These are phyloP conservation scores for Drosophila subpulchrella DNA, from an alignment of 1,140 invertebrate genomes.

Conservation along the genomic window DNA sequence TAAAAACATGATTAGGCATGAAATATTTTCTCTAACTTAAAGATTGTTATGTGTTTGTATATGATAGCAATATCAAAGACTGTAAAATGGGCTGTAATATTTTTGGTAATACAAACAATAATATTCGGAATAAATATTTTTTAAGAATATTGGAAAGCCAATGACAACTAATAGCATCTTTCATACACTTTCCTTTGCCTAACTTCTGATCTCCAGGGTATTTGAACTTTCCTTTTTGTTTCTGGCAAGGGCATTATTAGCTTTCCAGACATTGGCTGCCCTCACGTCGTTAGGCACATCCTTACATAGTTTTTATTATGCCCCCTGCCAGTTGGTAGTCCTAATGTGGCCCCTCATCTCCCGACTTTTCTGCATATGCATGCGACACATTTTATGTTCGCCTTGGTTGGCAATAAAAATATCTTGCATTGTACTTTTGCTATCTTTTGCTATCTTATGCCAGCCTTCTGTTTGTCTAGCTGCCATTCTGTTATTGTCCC, in stretches of 20 bases:
- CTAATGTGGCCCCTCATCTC: slow-evolving; percentile 41
- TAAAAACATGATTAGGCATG: too few species aligned
- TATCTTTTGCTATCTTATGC: slow-evolving; percentile 66
- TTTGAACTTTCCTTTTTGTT: slow-evolving; percentile 26
- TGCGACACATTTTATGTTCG: slow-evolving; percentile 78
- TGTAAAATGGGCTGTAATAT: too few species aligned
- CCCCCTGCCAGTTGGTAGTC: slow-evolving; percentile 56
- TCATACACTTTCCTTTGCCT: slow-evolving; percentile 5
- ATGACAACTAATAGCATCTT: not conserved
- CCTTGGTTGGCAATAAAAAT: slow-evolving; percentile 79
- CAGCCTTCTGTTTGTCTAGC: slow-evolving; percentile 44
- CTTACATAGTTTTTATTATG: slow-evolving; percentile 79
- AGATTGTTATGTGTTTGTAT: too few species aligned
- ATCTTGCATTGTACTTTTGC: slow-evolving; percentile 75
- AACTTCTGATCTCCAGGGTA: slow-evolving; percentile 28
- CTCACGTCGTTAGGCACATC: slow-evolving; percentile 77
- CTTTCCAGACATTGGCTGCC: slow-evolving; percentile 45
- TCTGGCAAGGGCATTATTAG: slow-evolving; percentile 40
- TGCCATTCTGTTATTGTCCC: slow-evolving; percentile 32
- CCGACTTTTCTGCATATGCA: slow-evolving; percentile 58
- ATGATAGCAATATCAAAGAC: too few species aligned
- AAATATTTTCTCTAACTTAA: too few species aligned
- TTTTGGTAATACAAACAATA: too few species aligned
- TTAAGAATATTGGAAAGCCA: not conserved
- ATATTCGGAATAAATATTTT: not conserved